Evolutionary conservation across 1,140 invertebrate genomes (phyloP).

Genomic region (Drosophila hydei): DNA sequence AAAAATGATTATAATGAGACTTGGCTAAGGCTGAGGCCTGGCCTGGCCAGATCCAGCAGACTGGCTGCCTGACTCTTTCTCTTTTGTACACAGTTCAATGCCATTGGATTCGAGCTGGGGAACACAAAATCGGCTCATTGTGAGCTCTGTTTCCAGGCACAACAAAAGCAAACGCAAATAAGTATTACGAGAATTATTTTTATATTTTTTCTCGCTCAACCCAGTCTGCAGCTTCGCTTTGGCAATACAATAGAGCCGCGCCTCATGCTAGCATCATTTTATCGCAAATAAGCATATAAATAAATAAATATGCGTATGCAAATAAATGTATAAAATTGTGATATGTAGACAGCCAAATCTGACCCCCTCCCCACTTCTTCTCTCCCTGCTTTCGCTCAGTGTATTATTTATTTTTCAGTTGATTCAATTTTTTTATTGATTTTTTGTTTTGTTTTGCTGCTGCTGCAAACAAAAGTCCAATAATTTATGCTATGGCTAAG

Average conservation of each 20-base stretch:
- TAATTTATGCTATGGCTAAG: slow-evolving; percentile 78
- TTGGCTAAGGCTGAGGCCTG: slow-evolving; percentile 13
- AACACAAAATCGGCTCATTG: slow-evolving; percentile 58
- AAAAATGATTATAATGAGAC: slow-evolving; percentile 36
- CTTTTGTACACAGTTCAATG: slow-evolving; percentile 68
- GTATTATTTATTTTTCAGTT: slow-evolving; percentile 28
- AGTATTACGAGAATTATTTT: slow-evolving; percentile 43
- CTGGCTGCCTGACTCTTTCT: slow-evolving; percentile 29
- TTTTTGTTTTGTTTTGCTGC: slow-evolving; percentile 46
- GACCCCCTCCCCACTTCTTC: background rate
- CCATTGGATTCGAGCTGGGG: too few relatives aligned
- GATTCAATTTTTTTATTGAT: slow-evolving; percentile 27
- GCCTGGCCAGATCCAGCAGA: too few relatives aligned
- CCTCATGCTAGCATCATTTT: slow-evolving; percentile 51
- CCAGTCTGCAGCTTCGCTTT: background rate
- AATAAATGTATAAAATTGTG: slow-evolving; percentile 23
- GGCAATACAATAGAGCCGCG: slow-evolving; percentile 56
- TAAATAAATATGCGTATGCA: slow-evolving; percentile 55
- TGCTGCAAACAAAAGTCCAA: slow-evolving; percentile 69
- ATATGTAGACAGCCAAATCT: background rate
- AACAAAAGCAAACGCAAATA: slow-evolving; percentile 47
- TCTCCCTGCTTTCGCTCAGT: background rate
- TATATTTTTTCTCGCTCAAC: slow-evolving; percentile 6
- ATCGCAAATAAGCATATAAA: slow-evolving; percentile 64
- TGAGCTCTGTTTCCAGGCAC: slow-evolving; percentile 59